phyloP scores from a whole-genome alignment of 35 echinoderm and acorn worm genomes.

The Hemicentrotus pulcherrimus region DNA sequence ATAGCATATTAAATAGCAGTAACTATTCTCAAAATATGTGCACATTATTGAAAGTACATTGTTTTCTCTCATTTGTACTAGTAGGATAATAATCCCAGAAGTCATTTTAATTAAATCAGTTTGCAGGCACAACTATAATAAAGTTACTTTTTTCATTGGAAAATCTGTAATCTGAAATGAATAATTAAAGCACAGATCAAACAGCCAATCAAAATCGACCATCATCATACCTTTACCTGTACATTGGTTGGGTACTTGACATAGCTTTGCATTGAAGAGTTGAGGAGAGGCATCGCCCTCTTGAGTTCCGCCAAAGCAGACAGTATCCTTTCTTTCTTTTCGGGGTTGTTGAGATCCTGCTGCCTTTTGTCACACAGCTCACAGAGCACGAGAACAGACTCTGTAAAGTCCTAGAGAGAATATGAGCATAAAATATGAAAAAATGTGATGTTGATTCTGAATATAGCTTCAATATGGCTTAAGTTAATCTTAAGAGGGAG shows the following conservation, averaged over 20 bases:
- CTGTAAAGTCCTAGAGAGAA: slow-evolving; percentile 63
- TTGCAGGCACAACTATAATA: too few relatives aligned
- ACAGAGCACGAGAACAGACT: slow-evolving; percentile 66
- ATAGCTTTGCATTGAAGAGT: slow-evolving; percentile 73
- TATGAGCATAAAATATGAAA: not conserved
- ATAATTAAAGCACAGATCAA: not conserved
- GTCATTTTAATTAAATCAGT: too few relatives aligned
- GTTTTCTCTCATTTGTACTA: too few relatives aligned
- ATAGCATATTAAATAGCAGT: too few relatives aligned
- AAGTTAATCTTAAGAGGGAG: too few relatives aligned
- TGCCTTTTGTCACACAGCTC: slow-evolving; percentile 74
- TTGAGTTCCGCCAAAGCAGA: slow-evolving; percentile 71
- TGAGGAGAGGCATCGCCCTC: slow-evolving; percentile 77
- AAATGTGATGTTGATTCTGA: not conserved
- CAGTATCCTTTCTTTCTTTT: slow-evolving; percentile 64
- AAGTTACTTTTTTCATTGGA: too few relatives aligned
- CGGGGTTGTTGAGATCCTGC: slow-evolving; percentile 70
- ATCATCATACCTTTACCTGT: slow-evolving; percentile 81
- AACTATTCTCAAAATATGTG: too few relatives aligned
- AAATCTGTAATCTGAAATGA: too few relatives aligned
- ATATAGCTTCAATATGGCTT: not conserved
- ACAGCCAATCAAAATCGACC: not conserved
- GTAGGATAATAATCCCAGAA: too few relatives aligned
- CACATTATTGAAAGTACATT: too few relatives aligned
- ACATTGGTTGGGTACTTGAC: slow-evolving; percentile 88